Conservation (phyloP, 2,797 vertebrate genomes). For the Peromyscus eremicus region DNA sequence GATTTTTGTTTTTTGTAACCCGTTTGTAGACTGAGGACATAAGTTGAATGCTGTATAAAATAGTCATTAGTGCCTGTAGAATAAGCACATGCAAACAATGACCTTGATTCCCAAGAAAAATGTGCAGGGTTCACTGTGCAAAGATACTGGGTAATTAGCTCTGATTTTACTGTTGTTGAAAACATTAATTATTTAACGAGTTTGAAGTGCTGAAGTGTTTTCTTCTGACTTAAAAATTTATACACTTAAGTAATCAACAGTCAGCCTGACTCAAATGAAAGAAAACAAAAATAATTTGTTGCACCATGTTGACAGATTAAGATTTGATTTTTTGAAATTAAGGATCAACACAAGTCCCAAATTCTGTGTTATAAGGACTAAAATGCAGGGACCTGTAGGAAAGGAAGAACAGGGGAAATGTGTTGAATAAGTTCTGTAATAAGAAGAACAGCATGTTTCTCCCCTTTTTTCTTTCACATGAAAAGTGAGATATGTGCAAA, state of each 20-base stretch:
- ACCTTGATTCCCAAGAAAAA: constrained; percentile 47
- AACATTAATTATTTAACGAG: constrained; percentile 81
- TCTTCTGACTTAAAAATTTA: constrained; percentile 64
- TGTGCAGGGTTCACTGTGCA: constrained; percentile 48
- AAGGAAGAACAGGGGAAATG: neutral
- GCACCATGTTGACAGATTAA: constrained; percentile 12
- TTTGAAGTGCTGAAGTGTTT: constrained; percentile 77
- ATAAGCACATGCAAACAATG: constrained; percentile 47
- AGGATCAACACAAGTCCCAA: neutral
- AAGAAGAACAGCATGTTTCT: neutral
- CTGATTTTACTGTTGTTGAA: constrained; percentile 77
- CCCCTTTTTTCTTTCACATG: neutral
- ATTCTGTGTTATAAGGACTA: neutral
- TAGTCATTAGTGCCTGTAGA: constrained; percentile 64
- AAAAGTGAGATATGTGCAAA: constrained; percentile 12
- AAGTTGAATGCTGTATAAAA: constrained; percentile 62
- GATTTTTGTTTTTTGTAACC: constrained; percentile 10
- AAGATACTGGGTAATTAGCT: constrained; percentile 73
- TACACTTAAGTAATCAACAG: constrained; percentile 34
- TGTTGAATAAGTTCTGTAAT: neutral
- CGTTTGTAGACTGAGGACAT: neutral
- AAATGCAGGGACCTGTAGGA: neutral
- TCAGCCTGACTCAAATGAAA: constrained; percentile 26
- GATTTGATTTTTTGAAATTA: constrained; percentile 30
- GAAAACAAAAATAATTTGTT: constrained; percentile 43